Base-by-base conservation (phyloP, 2,113 vertebrate species). In the Epinephelus moara region DNA sequence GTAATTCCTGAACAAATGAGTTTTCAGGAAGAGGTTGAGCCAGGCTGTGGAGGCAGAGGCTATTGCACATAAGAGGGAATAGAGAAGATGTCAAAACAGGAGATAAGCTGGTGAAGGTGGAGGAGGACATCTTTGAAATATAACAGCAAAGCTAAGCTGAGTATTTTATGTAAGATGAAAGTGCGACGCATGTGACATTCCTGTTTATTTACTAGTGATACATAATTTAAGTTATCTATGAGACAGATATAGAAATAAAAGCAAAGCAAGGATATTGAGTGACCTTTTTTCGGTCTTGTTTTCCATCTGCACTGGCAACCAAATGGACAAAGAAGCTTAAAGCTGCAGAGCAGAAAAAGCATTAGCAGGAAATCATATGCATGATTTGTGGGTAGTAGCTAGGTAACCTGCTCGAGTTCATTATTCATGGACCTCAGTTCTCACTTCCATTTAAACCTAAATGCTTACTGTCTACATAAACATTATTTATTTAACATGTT, bases 161-260 rank as follows among this genome's bases (percentile, higher is more conserved):
- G 79, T 85, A 53, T 84, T 82, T 77, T 4, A 78, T 75, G 5
- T n/a, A 40, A 53, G 68, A 81, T 73, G 61, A 78, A 72, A 78
- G 63, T 69, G 30, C 1, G 33, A 5, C 56, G 82, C 68, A 45
- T 80, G 71, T 72, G 50, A 74, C 77, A 84, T 85, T 85, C 62
- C 77, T 74, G 73, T 86, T 82, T 70, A 80, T 75, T 72, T 55
- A 72, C 71, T 30, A 76, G 23, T 1, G 45, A 75, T 76, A 12
- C 75, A 86, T 78, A 30, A 80, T 84, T 81, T 0, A 82, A 0
- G n/a, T 62, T 66, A 82, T 55, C 50, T 50, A n/a, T 55, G 49
- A 47, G 12, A 52, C 18, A 53, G 37, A 70, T 61, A 25, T 2
- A 72, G 25, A 62, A 78, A 81, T 50, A 55, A 50, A 80, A 42